Percentiles rank a stretch among this genome's conserved stretches.
phyloP scores from a whole-genome alignment of 2,888 invertebrate species.

The Tholera decimalis region DNA sequence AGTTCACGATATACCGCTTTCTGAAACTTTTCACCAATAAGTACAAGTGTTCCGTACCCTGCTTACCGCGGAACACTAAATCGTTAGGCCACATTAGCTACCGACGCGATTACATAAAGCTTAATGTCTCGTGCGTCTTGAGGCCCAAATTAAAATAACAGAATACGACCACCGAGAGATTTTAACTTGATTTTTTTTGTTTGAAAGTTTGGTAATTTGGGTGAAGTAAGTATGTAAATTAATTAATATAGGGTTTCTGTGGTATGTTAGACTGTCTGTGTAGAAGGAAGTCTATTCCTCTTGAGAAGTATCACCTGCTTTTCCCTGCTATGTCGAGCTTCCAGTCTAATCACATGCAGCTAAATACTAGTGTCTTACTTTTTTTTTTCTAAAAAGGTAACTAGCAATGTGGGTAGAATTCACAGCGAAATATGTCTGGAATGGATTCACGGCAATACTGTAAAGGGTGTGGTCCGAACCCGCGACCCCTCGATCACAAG shows the following conservation, averaged over 20 bases:
- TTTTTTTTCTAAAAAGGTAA: too few species aligned
- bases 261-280: not conserved
- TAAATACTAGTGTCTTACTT: too few species aligned
- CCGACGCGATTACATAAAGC: constrained; percentile 31
- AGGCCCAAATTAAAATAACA: constrained; percentile 37
- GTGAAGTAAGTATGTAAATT: not conserved
- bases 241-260: not conserved
- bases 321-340: too few species aligned
- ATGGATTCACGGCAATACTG: too few species aligned
- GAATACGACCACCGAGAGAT: constrained; percentile 33
- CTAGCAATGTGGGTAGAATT: too few species aligned
- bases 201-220: constrained; percentile 33
- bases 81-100: constrained; percentile 37
- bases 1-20: too few species aligned
- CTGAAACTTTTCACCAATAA: not conserved
- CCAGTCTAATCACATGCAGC: too few species aligned
- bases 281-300: not conserved
- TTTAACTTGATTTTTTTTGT: constrained; percentile 47
- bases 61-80: constrained; percentile 6
- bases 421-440: too few species aligned
- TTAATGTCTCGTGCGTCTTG: constrained; percentile 40
- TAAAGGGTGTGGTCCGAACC: too few species aligned
- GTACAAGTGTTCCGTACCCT: constrained; percentile 16
- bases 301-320: too few species aligned
- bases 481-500: too few species aligned